Evolutionary conservation across 2,113 vertebrate species (phyloP).

Genomic region (Rhinopithecus roxellana): DNA sequence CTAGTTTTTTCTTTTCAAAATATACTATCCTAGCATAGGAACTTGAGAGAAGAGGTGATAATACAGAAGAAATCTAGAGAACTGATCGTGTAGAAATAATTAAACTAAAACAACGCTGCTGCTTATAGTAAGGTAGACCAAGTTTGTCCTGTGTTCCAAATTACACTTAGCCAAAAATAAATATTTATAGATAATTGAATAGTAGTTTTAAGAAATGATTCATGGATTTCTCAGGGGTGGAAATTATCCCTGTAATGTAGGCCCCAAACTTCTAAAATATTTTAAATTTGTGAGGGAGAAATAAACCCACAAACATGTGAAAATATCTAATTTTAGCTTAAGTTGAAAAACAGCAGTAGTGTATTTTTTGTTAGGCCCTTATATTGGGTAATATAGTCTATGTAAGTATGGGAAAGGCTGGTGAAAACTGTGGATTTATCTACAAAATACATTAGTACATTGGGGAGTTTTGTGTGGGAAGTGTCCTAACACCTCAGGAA

Average conservation of each 20-base stretch:
- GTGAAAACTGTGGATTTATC: conserved; percentile 48
- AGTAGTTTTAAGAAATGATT: conserved; percentile 25
- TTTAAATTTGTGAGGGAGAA: neutral
- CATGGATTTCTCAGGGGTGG: neutral
- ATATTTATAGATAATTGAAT: neutral
- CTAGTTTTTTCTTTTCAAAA: neutral
- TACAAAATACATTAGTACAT: neutral
- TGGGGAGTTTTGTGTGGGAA: neutral
- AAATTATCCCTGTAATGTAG: neutral
- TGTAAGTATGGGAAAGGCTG: conserved; percentile 46
- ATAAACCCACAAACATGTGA: neutral
- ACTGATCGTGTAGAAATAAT: neutral
- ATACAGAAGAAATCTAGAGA: conserved; percentile 16
- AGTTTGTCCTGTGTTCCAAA: conserved; percentile 6
- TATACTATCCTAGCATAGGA: neutral
- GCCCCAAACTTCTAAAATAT: neutral
- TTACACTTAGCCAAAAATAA: conserved; percentile 28
- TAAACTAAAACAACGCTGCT: conserved; percentile 25
- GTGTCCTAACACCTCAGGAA: neutral
- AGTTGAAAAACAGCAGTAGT: neutral
- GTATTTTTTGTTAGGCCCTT: neutral
- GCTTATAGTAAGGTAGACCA: conserved; percentile 22
- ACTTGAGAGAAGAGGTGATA: neutral
- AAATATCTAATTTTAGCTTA: neutral
- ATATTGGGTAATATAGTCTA: neutral